Evolutionary conservation across 2,113 vertebrate species (phyloP).

Genomic region (Micronycteris hirsuta): DNA sequence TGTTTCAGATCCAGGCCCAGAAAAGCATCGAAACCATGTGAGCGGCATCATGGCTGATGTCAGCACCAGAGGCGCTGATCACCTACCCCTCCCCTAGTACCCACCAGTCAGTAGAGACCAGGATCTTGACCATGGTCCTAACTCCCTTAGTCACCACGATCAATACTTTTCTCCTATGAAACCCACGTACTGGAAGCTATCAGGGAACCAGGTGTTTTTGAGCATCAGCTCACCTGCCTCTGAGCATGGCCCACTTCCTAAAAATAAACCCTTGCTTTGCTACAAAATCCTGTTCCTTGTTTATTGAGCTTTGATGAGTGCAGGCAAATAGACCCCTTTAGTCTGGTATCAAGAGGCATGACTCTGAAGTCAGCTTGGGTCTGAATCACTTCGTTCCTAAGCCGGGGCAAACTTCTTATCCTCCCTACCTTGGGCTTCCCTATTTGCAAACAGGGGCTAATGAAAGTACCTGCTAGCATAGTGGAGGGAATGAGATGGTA

Average conservation of each 20-base stretch:
- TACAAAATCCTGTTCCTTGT: background rate
- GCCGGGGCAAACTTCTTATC: background rate
- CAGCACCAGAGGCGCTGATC: background rate
- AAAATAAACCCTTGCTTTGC: background rate
- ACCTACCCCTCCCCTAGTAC: background rate
- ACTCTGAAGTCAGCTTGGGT: background rate
- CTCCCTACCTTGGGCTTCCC: background rate
- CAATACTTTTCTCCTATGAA: background rate
- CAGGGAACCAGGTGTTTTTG: background rate
- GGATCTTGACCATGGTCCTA: background rate
- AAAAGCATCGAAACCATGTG: background rate
- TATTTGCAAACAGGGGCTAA: background rate
- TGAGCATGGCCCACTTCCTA: background rate
- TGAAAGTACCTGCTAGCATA: accelerated
- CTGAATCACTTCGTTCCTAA: background rate
- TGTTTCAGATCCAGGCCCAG: background rate
- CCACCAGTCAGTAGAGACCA: background rate
- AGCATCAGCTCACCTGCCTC: background rate
- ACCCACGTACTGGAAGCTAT: background rate
- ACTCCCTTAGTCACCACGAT: background rate
- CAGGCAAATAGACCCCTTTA: background rate
- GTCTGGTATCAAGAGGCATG: background rate
- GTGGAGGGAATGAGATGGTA: background rate
- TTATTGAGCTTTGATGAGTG: background rate
- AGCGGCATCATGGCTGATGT: accelerated